Evolutionary conservation across 2,113 vertebrate species (phyloP).

Genomic region (Irena cyanogastra): DNA sequence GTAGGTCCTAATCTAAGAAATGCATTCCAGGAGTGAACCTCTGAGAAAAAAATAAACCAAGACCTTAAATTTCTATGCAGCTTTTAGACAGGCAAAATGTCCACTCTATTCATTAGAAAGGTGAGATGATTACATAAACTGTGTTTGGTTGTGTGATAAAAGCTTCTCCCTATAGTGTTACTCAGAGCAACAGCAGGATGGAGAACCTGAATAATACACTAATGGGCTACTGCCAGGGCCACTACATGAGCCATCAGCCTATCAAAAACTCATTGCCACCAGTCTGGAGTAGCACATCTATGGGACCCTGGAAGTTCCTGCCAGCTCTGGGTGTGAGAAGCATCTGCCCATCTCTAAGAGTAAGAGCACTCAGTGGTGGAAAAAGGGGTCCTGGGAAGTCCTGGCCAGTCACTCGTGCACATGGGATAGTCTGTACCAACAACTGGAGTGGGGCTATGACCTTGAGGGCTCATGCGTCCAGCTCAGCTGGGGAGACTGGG

Average conservation of each 20-base stretch:
- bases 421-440: not conserved
- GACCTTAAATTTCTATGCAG: not conserved
- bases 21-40: not conserved
- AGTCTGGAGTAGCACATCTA: not conserved
- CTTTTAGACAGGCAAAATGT: not conserved
- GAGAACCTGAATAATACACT: not conserved
- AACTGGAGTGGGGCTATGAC: fast-evolving
- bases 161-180: not conserved
- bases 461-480: not conserved
- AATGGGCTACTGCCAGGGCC: not conserved
- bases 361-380: not conserved
- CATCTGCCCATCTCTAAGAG: not conserved
- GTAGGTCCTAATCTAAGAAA: not conserved
- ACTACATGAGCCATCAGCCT: not conserved
- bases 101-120: not conserved
- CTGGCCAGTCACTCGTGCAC: not conserved
- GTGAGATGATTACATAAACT: not conserved
- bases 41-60: not conserved
- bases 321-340: not conserved
- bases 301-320: not conserved
- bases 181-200: not conserved
- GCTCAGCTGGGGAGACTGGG: not conserved
- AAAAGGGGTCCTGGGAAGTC: not conserved
- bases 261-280: not conserved
- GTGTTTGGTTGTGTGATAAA: not conserved